A percentile compares a stretch with the other conserved stretches of the same genome.
These are phyloP conservation scores for Mormoops blainvillei DNA, from an alignment of 2,113 vertebrate species.

Conservation along the genomic window DNA sequence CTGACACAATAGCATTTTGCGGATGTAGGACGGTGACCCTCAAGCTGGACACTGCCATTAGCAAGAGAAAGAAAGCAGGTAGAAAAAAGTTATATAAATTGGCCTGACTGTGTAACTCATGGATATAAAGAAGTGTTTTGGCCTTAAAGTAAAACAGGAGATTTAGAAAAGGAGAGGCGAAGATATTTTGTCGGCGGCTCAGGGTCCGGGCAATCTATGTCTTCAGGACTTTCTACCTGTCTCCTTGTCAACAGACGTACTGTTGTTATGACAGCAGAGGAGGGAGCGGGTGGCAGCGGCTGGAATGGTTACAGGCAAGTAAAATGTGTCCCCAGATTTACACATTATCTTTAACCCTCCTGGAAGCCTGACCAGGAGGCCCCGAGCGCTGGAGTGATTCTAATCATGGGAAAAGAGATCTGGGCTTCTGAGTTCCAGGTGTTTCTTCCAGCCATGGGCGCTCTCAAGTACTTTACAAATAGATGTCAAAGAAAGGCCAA, in stretches of 20 bases:
- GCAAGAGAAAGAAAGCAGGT: neutral
- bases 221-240: neutral
- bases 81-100: neutral
- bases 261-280: neutral
- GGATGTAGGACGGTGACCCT: neutral
- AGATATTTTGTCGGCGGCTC: no score
- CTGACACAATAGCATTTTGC: neutral
- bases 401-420: neutral
- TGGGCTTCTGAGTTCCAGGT: neutral
- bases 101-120: no score
- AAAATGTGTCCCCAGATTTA: neutral
- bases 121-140: neutral
- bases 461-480: neutral
- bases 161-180: no score
- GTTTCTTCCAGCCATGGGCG: accelerated
- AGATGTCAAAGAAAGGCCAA: neutral
- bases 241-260: neutral
- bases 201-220: accelerated
- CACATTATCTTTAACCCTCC: neutral
- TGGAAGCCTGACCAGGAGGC: neutral
- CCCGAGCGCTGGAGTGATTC: accelerated
- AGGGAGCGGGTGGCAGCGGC: accelerated
- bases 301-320: neutral
- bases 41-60: neutral
- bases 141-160: neutral